Evolutionary conservation across 92 coral and sea anemone genomes (phyloP), one percentile per base, ranked within the genome.

Genomic region (Micromussa lordhowensis): DNA sequence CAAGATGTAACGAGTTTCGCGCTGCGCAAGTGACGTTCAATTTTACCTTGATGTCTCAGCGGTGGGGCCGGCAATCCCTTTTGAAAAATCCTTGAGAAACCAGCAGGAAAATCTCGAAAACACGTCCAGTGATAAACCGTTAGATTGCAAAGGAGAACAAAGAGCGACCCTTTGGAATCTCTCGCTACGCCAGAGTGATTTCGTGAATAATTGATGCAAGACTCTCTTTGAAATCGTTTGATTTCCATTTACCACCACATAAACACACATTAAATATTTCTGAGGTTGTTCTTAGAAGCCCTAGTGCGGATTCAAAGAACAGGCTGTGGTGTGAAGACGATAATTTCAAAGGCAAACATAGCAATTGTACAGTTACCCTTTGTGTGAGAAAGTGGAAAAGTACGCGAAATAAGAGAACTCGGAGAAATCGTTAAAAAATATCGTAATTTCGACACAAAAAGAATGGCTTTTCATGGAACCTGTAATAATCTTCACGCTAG

Each of bases 201-300:
- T 66, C 74, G 82, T 86, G 69, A 86, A 86, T 86, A 86, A 86
- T 86, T 86, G 89, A 86, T 86, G 83, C 38, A 78, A 32, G 36
- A 80, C 66, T 70, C 85, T 58, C 75, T 80, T 90, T 70, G 84
- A 90, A 90, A 85, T 90, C 80, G 79, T 73, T 76, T 77, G 88
- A 88, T 91, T 87, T 87, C 74, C 85, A 78, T 75, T 79, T 91
- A 87, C 86, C 86, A 88, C 89, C 89, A 77, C 40, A 64, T 78
- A 63, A 68, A 86, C 76, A 38, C 40, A 72, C 89, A 78, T 77
- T 77, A 78, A 86, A 86, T 86, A 86, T 86, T 86, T 86, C 82
- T 53, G 77, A 86, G 34, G 82, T 77, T 77, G 89, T 86, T 76
- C 74, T 68, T 24, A 40, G 68, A 29, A 48, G 64, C 66, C 44